These are phyloP conservation scores for Temnothorax ravouxi DNA, from an alignment of 2,888 invertebrate species.

Conservation along the genomic window DNA sequence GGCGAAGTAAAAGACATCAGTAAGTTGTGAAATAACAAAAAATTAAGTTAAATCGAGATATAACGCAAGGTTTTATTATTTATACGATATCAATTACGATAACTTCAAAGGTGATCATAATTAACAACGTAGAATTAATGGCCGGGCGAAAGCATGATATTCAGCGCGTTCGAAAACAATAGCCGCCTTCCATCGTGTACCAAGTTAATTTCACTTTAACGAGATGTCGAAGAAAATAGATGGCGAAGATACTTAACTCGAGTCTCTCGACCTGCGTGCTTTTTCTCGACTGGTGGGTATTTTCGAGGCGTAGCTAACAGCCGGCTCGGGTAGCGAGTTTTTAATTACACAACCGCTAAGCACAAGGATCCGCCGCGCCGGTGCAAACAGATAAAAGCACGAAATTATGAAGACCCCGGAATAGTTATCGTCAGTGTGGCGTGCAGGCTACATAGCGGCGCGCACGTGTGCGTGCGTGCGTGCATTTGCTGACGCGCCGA, in stretches of 20 bases:
- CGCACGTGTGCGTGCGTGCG: slow-evolving; percentile 28
- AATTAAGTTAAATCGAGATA: background rate
- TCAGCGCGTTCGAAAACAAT: background rate
- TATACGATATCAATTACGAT: background rate
- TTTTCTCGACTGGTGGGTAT: slow-evolving; percentile 5
- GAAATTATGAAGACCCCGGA: slow-evolving; percentile 66
- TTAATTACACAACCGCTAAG: slow-evolving; percentile 69
- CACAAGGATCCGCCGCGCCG: slow-evolving; percentile 55
- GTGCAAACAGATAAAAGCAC: slow-evolving; percentile 74
- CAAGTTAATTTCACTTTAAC: slow-evolving; percentile 27
- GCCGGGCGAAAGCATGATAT: background rate
- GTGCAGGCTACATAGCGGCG: slow-evolving; percentile 28
- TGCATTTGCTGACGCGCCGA: slow-evolving; percentile 44
- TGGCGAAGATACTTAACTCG: slow-evolving; percentile 26
- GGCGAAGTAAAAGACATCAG: background rate
- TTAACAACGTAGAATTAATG: background rate
- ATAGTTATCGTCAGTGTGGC: slow-evolving; percentile 57
- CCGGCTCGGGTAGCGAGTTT: slow-evolving; percentile 32
- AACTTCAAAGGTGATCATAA: background rate
- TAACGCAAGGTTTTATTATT: background rate
- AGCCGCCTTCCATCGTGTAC: background rate
- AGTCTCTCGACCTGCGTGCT: slow-evolving; percentile 1
- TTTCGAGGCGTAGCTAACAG: slow-evolving; percentile 36
- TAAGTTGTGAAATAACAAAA: background rate
- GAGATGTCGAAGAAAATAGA: slow-evolving; percentile 16